A percentile compares a stretch with the other conserved stretches of the same genome.
Evolutionary conservation across 1,140 invertebrate genomes (phyloP).

Genomic region (Delia radicum): DNA sequence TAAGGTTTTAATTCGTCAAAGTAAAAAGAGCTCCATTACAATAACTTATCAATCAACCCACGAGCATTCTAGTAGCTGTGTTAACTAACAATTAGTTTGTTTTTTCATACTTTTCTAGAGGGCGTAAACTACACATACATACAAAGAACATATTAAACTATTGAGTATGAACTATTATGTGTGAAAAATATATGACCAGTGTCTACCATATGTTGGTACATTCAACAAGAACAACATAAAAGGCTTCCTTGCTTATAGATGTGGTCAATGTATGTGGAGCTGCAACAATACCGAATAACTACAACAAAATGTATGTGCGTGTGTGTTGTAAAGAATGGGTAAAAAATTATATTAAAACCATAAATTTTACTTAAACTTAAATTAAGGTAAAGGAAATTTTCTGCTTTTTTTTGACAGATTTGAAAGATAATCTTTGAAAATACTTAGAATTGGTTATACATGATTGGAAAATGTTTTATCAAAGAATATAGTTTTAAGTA

Average conservation of each 20-base stretch:
- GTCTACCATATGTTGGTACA: neutral
- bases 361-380: constrained; percentile 19
- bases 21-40: neutral
- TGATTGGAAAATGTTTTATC: neutral
- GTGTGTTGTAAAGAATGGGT: no score
- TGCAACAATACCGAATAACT: neutral
- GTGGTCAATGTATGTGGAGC: neutral
- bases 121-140: neutral
- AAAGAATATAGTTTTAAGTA: neutral
- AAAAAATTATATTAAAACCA: constrained; percentile 11
- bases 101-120: neutral
- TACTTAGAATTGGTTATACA: no score
- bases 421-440: no score
- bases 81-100: constrained; percentile 21
- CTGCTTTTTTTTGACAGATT: neutral
- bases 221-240: neutral
- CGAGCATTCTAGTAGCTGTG: neutral
- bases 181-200: neutral
- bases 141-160: neutral
- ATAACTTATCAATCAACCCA: neutral
- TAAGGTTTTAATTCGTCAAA: no score
- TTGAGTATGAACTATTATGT: neutral
- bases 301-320: neutral
- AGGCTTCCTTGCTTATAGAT: constrained; percentile 7
- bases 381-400: neutral